Conservation (phyloP, 2,888 invertebrate species). For the Pristionchus exspectatus region DNA sequence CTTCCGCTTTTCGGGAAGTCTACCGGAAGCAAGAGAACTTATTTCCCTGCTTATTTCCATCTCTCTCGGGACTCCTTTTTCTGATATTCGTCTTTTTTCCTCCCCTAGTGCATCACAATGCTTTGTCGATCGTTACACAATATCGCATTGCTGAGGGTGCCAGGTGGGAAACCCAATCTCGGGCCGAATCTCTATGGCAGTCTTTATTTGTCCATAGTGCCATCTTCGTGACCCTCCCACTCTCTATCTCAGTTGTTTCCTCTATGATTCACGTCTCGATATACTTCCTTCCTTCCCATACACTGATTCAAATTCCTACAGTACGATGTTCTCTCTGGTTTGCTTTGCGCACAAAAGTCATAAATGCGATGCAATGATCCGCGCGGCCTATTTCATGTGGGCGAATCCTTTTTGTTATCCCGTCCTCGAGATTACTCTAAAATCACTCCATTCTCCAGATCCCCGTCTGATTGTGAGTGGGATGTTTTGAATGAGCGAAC, state of each 20-base stretch:
- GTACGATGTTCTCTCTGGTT: constrained; percentile 9
- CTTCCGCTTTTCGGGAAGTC: constrained; percentile 14
- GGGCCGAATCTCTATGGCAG: constrained; percentile 19
- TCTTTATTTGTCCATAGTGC: constrained; percentile 36
- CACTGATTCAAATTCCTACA: constrained; percentile 11
- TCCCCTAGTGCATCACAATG: neutral
- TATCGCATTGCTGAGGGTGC: neutral
- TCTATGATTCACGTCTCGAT: constrained; percentile 17
- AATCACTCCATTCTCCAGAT: neutral
- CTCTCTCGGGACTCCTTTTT: neutral
- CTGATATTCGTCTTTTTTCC: constrained; percentile 1
- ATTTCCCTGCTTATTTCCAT: constrained; percentile 20
- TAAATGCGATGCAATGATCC: constrained; percentile 29
- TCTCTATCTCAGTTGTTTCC: constrained; percentile 34
- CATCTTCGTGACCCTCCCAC: constrained; percentile 37
- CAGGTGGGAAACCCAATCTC: constrained; percentile 39
- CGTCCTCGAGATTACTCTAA: neutral
- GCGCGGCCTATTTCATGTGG: constrained; percentile 30
- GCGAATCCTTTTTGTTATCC: neutral
- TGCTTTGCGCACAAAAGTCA: constrained; percentile 15
- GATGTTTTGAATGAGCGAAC: neutral
- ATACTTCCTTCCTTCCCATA: constrained; percentile 2
- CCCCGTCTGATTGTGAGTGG: neutral
- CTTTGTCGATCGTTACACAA: neutral
- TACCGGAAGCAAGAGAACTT: constrained; percentile 39